Percentiles rank a stretch among this genome's conserved stretches.
phyloP scores from a whole-genome alignment of 2,888 invertebrate genomes.

The Andrena bucephala region DNA sequence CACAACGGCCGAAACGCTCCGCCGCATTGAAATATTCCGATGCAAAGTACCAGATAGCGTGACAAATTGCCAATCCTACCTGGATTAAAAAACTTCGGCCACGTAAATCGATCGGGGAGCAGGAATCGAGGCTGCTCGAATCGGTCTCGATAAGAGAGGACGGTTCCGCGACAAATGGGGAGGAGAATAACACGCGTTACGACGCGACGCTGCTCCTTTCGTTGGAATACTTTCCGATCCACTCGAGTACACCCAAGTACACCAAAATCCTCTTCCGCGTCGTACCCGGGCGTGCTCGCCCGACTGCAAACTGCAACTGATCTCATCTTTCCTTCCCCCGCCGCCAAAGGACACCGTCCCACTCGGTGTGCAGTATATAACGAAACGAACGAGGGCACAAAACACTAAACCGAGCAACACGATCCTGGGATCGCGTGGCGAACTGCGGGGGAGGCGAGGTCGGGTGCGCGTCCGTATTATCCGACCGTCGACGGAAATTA shows the following conservation, averaged over 20 bases:
- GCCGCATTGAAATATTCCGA: constrained; percentile 59
- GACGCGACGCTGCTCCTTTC: no score
- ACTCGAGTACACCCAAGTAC: no score
- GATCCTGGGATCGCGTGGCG: neutral
- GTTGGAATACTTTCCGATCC: no score
- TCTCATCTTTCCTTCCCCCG: neutral
- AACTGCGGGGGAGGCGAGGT: neutral
- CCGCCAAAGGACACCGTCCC: neutral
- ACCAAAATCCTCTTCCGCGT: no score
- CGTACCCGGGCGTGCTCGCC: no score
- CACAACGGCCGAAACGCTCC: constrained; percentile 36
- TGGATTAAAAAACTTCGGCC: constrained; percentile 22
- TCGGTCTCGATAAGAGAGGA: constrained; percentile 12
- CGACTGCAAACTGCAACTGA: neutral
- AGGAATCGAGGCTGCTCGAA: neutral
- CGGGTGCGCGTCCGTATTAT: constrained; percentile 18
- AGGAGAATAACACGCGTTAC: no score
- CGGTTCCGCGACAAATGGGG: neutral
- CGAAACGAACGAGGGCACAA: neutral
- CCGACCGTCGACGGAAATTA: constrained; percentile 35
- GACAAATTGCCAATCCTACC: constrained; percentile 49
- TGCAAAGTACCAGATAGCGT: constrained; percentile 55
- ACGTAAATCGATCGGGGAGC: constrained; percentile 21
- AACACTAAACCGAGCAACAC: neutral
- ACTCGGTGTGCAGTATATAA: neutral